Conservation (phyloP, 2,113 vertebrate genomes). For the Mobula birostris region DNA sequence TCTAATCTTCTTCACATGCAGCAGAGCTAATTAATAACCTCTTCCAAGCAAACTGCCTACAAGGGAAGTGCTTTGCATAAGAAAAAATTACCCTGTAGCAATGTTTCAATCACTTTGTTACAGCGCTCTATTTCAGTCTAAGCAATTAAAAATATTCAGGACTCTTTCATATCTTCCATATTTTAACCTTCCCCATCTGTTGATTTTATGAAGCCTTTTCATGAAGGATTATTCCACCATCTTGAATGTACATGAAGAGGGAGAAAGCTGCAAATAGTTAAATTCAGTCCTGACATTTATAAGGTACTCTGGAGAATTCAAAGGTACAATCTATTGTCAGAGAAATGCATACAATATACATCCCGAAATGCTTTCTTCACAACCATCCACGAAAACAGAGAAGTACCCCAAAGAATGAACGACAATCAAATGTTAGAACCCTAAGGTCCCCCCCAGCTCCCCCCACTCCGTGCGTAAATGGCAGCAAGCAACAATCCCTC, state of each 20-base stretch:
- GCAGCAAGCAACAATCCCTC: too few relatives aligned
- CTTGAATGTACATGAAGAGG: neutral
- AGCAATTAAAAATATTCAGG: constrained; percentile 11
- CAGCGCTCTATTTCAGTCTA: neutral
- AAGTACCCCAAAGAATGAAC: too few relatives aligned
- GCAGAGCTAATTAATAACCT: neutral
- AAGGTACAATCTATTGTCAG: too few relatives aligned
- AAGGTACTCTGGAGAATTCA: neutral
- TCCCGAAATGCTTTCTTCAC: too few relatives aligned
- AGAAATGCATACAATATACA: too few relatives aligned
- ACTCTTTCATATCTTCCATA: neutral
- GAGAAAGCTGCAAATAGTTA: neutral
- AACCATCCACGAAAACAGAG: too few relatives aligned
- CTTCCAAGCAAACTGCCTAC: neutral
- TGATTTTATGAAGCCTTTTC: neutral
- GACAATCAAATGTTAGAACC: too few relatives aligned
- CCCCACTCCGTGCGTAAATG: too few relatives aligned
- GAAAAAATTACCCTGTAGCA: neutral
- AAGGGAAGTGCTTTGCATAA: neutral
- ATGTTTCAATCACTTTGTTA: neutral
- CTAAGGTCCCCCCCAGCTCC: too few relatives aligned
- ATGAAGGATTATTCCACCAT: neutral
- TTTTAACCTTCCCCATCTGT: neutral
- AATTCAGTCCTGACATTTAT: neutral
- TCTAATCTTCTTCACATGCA: neutral